Evolutionary conservation across 2,113 vertebrate genomes (phyloP).

Genomic region (Agelaius phoeniceus): DNA sequence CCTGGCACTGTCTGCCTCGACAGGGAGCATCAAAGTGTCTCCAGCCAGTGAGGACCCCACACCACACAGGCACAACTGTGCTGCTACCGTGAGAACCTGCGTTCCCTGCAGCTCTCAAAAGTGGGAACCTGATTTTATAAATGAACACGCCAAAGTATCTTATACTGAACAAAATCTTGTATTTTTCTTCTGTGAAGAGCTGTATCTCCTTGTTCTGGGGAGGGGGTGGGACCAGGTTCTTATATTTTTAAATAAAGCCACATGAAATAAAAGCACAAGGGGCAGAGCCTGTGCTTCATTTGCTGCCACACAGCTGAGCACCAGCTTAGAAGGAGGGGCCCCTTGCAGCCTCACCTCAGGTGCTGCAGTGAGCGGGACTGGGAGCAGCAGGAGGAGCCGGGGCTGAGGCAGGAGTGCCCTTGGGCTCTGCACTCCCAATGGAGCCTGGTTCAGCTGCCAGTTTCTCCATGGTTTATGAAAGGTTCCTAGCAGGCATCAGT

Average conservation of each 20-base stretch:
- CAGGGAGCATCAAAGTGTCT: neutral
- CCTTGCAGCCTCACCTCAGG: neutral
- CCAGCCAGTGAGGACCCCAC: neutral
- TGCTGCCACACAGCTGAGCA: neutral
- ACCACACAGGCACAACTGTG: neutral
- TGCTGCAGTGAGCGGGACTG: neutral
- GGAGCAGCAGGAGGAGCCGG: neutral
- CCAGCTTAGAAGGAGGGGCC: neutral
- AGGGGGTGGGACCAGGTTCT: neutral
- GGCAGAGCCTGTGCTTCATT: neutral
- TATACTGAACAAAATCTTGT: neutral
- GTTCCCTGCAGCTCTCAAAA: neutral
- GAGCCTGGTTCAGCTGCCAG: fast-evolving
- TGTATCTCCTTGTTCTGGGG: neutral
- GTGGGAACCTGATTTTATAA: neutral
- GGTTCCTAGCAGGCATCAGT: neutral
- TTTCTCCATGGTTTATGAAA: fast-evolving
- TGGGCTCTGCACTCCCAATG: neutral
- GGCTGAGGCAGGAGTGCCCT: neutral
- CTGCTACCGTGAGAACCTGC: fast-evolving
- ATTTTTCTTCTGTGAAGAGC: conserved; percentile 73
- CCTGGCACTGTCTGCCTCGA: neutral
- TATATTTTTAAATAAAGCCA: conserved; percentile 24
- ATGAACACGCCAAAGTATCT: neutral
- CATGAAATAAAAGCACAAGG: neutral